phyloP scores from a whole-genome alignment of 2,797 vertebrate species.

The Alfaro cultratus region DNA sequence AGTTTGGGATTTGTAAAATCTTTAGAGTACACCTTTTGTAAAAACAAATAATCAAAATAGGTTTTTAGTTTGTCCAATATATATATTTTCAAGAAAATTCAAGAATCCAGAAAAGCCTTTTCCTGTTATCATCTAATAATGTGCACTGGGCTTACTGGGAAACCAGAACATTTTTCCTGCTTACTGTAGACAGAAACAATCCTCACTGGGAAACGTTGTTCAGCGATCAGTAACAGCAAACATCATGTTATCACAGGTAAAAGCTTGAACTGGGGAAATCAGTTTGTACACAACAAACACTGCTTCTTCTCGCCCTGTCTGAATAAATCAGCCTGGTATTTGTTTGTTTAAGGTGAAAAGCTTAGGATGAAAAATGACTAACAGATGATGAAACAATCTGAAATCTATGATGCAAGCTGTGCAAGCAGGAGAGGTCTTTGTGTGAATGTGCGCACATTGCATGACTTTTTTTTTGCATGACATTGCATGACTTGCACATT shows the following conservation, averaged over 20 bases:
- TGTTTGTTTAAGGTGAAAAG: constrained; percentile 67
- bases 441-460: constrained; percentile 45
- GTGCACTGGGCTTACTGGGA: constrained; percentile 11
- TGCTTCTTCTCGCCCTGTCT: constrained; percentile 19
- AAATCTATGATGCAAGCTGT: constrained; percentile 70
- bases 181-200: background rate
- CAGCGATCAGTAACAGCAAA: constrained; percentile 40
- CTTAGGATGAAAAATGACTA: constrained; percentile 50
- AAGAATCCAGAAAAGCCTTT: background rate
- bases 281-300: constrained; percentile 38
- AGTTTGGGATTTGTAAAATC: background rate
- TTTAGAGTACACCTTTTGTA: background rate
- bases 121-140: background rate
- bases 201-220: constrained; percentile 15
- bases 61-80: background rate
- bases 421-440: constrained; percentile 55
- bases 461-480: too few species aligned
- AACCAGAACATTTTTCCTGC: background rate
- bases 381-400: constrained; percentile 75
- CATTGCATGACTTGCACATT: too few species aligned
- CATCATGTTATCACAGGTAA: constrained; percentile 31
- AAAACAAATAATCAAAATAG: background rate
- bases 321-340: constrained; percentile 48
- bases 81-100: background rate
- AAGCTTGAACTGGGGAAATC: constrained; percentile 33